Percentiles rank a stretch among this genome's conserved stretches.
Evolutionary conservation across 2,888 invertebrate genomes (phyloP).

Genomic region (Chrysolina americana): DNA sequence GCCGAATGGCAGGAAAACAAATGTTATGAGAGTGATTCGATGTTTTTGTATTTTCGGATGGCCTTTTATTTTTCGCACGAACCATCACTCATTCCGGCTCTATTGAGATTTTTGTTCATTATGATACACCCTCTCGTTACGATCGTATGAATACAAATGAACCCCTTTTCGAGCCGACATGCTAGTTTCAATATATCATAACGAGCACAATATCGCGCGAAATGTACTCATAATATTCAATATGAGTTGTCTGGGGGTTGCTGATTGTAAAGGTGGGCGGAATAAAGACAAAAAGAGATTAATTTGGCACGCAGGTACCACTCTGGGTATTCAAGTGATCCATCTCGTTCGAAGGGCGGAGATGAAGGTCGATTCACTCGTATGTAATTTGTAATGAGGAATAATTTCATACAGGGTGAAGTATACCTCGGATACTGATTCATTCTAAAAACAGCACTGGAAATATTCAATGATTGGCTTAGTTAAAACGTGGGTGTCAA

Average conservation of each 20-base stretch:
- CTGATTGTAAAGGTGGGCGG: not conserved
- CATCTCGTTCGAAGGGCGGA: not conserved
- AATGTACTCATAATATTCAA: conserved; percentile 10
- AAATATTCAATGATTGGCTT: not conserved
- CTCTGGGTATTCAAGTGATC: not conserved
- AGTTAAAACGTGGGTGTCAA: too few relatives aligned
- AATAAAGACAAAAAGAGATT: conserved; percentile 4
- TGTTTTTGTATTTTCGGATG: conserved; percentile 60
- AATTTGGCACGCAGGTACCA: not conserved
- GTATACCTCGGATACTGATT: not conserved
- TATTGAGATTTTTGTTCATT: conserved; percentile 50
- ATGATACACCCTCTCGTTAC: conserved; percentile 39
- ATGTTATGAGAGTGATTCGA: conserved; percentile 66
- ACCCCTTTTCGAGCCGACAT: conserved; percentile 39
- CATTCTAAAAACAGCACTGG: not conserved
- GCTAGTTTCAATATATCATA: conserved; percentile 40
- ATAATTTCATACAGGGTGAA: too few relatives aligned
- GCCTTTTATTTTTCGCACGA: conserved; percentile 41
- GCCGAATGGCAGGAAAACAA: conserved; percentile 64
- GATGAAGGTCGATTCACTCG: not conserved
- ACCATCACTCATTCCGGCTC: conserved; percentile 46
- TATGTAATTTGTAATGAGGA: not conserved
- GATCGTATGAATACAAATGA: conserved; percentile 43
- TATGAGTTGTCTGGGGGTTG: conserved; percentile 3
- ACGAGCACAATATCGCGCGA: conserved; percentile 20